Conservation (phyloP, 2,888 invertebrate species). For the Dusona sp. region DNA sequence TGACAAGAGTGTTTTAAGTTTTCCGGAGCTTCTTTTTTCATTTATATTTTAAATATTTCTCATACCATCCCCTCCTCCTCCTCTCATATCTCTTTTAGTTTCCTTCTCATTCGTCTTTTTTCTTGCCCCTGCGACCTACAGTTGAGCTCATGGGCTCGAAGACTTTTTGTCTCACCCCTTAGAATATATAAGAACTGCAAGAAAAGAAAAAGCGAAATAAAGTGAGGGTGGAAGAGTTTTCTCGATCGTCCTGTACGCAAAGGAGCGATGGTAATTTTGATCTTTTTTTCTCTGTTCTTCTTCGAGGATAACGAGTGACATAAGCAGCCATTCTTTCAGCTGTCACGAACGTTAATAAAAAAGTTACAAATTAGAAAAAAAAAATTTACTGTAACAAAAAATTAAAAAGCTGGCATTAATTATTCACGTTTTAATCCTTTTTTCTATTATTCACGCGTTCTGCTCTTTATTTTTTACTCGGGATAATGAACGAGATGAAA, state of each 20-base stretch:
- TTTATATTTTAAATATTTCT: constrained; percentile 71
- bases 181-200: constrained; percentile 27
- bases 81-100: constrained; percentile 5
- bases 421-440: constrained; percentile 9
- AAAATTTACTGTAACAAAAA: not conserved
- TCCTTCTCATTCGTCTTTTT: constrained; percentile 13
- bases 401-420: constrained; percentile 27
- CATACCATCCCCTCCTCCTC: constrained; percentile 26
- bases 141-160: constrained; percentile 33
- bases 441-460: not conserved
- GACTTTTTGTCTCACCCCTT: constrained; percentile 35
- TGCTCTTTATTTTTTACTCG: constrained; percentile 10
- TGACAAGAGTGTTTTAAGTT: constrained; percentile 70
- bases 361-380: constrained; percentile 42
- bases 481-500: not conserved
- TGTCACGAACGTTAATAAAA: constrained; percentile 48
- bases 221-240: constrained; percentile 34
- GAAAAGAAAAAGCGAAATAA: not conserved
- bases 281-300: not conserved
- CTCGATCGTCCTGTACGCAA: constrained; percentile 17
- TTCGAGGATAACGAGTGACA: constrained; percentile 39
- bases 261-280: constrained; percentile 54
- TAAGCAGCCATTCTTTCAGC: constrained; percentile 59
- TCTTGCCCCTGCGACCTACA: constrained; percentile 10
- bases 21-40: constrained; percentile 72